Conservation (phyloP, 2,797 vertebrate species). For the Carapus acus region DNA sequence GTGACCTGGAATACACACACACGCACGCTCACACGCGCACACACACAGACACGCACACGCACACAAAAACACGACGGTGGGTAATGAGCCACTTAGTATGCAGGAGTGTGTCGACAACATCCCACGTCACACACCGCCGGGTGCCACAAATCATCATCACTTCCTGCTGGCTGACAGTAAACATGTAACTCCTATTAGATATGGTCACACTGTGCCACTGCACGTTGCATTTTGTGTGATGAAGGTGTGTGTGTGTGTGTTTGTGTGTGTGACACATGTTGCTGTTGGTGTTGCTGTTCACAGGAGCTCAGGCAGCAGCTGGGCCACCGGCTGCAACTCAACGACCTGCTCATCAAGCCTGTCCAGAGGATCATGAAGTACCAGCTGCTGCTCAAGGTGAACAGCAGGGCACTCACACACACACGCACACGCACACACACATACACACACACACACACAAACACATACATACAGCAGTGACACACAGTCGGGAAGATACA, state of each 20-base stretch:
- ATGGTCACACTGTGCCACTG: constrained; percentile 13
- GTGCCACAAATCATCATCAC: constrained; percentile 35
- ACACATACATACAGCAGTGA: constrained; percentile 23
- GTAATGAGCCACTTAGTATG: constrained; percentile 16
- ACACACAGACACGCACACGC: constrained; percentile 3
- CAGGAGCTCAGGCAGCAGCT: constrained; percentile 94
- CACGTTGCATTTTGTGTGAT: constrained; percentile 4
- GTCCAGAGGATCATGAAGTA: constrained; percentile 99
- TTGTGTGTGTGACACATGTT: constrained; percentile 15
- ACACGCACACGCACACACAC: constrained; percentile 21
- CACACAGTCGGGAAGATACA: constrained; percentile 25
- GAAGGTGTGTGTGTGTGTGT: neutral
- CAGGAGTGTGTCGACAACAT: constrained; percentile 6
- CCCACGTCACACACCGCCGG: constrained; percentile 24
- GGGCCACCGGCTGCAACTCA: constrained; percentile 94
- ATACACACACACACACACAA: constrained; percentile 11
- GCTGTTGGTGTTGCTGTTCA: constrained; percentile 7
- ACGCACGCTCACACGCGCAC: constrained; percentile 2
- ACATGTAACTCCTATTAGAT: constrained; percentile 4
- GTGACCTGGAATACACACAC: constrained; percentile 1
- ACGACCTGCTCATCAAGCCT: constrained; percentile 95
- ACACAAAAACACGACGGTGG: neutral
- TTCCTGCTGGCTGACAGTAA: constrained; percentile 22
- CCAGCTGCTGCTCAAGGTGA: constrained; percentile 96
- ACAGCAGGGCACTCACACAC: constrained; percentile 22